phyloP scores from a whole-genome alignment of 2,797 vertebrate species.

The Leptodactylus fallax region DNA sequence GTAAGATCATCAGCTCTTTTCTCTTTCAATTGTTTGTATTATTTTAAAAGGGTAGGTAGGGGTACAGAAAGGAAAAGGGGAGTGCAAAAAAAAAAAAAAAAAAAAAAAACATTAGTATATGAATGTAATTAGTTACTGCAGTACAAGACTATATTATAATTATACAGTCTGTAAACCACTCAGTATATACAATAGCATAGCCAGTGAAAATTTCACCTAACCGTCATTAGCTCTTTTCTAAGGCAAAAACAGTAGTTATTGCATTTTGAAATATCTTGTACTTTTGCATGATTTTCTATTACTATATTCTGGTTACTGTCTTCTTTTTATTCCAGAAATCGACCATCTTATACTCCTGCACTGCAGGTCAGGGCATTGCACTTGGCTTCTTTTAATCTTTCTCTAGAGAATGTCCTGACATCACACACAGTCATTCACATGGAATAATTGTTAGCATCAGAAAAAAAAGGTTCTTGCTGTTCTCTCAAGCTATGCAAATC shows the following conservation, averaged over 20 bases:
- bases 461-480: constrained; percentile 1
- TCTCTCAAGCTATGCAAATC: constrained; percentile 20
- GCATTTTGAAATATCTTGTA: background rate
- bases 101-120: too few relatives aligned
- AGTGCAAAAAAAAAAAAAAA: too few relatives aligned
- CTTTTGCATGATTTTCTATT: background rate
- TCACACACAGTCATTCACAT: background rate
- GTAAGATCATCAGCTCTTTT: background rate
- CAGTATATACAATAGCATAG: too few relatives aligned
- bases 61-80: too few relatives aligned
- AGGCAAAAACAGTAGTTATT: background rate
- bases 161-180: too few relatives aligned
- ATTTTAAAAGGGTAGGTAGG: too few relatives aligned
- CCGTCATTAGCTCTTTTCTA: too few relatives aligned
- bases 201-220: too few relatives aligned
- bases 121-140: too few relatives aligned
- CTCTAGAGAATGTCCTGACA: background rate
- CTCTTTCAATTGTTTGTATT: too few relatives aligned
- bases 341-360: background rate
- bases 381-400: background rate
- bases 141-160: too few relatives aligned
- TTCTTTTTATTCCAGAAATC: background rate
- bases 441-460: background rate
- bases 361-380: background rate
- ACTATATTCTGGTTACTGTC: background rate